Evolutionary conservation across 2,797 vertebrate species (phyloP), one percentile per base, ranked within the genome.

Genomic region (Characodon lateralis): DNA sequence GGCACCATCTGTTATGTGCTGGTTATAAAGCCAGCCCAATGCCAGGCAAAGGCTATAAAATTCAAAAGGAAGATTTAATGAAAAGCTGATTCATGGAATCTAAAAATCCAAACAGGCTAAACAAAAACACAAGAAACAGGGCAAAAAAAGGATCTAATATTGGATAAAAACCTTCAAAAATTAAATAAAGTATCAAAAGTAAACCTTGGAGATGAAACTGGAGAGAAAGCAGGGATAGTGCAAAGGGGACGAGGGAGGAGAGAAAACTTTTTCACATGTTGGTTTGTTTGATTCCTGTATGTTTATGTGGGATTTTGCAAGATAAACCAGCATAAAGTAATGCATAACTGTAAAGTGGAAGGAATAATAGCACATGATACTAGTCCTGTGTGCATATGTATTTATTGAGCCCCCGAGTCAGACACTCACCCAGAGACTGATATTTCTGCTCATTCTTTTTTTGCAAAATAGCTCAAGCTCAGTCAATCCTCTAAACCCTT

Each of bases 1-100:
- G 85, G 76, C 89, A 84, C 82, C 83, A 78, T 91, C 87, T 80
- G 78, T 46, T 75, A 58, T 46, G 66, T 75, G 72, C 20, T 58
- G 39, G 46, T 63, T 53, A 16, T 58, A 43, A 79, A 74, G 66
- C 18, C 31, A n/a, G 24, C 16, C 35, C 31, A 53, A 74, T 41
- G 72, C 66, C 61, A 66, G n/a, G 39, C 48, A 46, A 59, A 65
- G 73, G n/a, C 66, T 6, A 56, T 43, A 71, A 61, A 79, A 50
- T 35, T 50, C 3, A n/a, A 75, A 68, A 61, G 14, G 1, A 7
- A 61, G 31, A 18, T 31, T 46, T 46, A 75, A 55, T 75, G 53
- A 35, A 48, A 55, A 39, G 41, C 26, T 66, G 41, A 68, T 68
- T 46, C 14, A 31, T 58, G 61, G 39, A 9, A 6, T 61, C 43